Percentiles rank a stretch among this genome's conserved stretches.
These are phyloP conservation scores for Palythoa caribaeorum DNA, from an alignment of 92 coral and sea anemone species.

Conservation along the genomic window DNA sequence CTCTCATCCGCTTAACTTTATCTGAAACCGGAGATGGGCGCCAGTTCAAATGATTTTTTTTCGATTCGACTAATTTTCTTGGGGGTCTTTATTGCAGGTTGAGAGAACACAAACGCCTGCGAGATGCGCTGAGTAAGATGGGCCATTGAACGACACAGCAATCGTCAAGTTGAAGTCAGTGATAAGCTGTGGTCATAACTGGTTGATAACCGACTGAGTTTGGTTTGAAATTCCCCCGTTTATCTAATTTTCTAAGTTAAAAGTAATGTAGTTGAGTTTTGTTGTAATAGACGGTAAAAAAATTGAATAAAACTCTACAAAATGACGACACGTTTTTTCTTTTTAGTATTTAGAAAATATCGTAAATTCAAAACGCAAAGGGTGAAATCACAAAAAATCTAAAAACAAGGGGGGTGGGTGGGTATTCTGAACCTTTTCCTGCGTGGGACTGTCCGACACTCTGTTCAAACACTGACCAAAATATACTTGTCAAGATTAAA, in stretches of 20 bases:
- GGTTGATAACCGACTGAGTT: not conserved
- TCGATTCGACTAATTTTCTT: not conserved
- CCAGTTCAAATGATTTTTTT: not conserved
- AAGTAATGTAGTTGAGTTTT: not conserved
- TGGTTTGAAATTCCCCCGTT: no score
- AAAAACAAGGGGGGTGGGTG: no score
- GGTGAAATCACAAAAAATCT: no score
- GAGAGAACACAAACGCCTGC: slow-evolving; percentile 94
- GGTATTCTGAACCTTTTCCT: no score
- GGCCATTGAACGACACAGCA: not conserved
- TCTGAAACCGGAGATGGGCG: not conserved
- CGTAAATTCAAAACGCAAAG: not conserved
- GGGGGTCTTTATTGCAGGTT: slow-evolving; percentile 61
- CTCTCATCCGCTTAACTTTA: no score
- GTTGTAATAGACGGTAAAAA: not conserved
- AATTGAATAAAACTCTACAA: not conserved
- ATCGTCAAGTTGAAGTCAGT: not conserved
- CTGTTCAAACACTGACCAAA: no score
- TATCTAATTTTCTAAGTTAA: not conserved
- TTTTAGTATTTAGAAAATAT: not conserved
- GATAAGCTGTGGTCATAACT: not conserved
- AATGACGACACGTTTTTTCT: not conserved
- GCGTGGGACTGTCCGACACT: no score
- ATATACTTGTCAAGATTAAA: no score
- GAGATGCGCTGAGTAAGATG: slow-evolving; percentile 73